Base-by-base conservation (phyloP, 2,888 invertebrate genomes). In the Lasius platythorax region DNA sequence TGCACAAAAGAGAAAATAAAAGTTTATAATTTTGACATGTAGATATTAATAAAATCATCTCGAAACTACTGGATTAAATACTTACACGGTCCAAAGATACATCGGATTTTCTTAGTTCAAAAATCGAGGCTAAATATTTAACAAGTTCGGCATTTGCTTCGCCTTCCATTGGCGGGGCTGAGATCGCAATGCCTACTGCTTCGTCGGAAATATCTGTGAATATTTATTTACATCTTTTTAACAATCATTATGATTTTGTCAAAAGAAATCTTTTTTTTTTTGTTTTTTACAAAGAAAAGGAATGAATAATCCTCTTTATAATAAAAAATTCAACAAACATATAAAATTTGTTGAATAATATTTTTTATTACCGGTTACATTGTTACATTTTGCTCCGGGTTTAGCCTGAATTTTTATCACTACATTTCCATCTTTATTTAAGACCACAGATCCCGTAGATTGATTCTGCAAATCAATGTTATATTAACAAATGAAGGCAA, bases 101-200 rank as follows among this genome's bases (percentile, higher is more conserved):
- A 91, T 97, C 97, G 87, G 97, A 97, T 94, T 98, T 98, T 84
- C 96, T 96, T 2, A 98, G 91, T 15, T 96, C 96, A 53, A 98
- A 94, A n/a, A 97, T 95, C 87, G 96, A 96, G 0, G 97, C 96
- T 72, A 98, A 94, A 92, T 96, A 98, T 93, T 97, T 97, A 0
- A 98, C 95, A 11, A 98, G 95, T 93, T 97, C 98, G 56, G 96
- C 96, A 92, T 98, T 98, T 15, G 98, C 98, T 95, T 97, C 97
- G 3, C 98, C 97, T 92, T 98, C 98, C 5, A 97, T 96, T 0
- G 98, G 97, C n/a, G 97, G 97, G 1, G 98, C 98, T 84, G 96
- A 96, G 87, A 98, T 97, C 93, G 97, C 97, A 18, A 98, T 96
- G n/a, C 97, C 97, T 40, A 98, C 96, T 11, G 96, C 96, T 92